Evolutionary conservation across 2,113 vertebrate genomes (phyloP).

Genomic region (Nestor notabilis): DNA sequence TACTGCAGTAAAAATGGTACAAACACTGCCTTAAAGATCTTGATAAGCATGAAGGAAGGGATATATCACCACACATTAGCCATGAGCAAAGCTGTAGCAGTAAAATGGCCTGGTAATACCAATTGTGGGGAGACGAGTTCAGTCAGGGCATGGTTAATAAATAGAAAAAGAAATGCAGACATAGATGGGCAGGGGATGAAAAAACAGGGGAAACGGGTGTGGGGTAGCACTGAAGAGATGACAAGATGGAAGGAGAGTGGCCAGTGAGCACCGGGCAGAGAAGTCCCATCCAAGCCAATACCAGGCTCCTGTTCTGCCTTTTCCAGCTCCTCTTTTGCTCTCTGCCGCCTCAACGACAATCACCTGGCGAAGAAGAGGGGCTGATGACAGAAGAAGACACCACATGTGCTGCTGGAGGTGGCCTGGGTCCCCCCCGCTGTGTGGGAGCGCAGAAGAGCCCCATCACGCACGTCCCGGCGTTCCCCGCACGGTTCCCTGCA

Average conservation of each 20-base stretch:
- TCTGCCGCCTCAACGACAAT: background rate
- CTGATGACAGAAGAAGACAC: background rate
- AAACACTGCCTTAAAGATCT: background rate
- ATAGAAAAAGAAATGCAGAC: background rate
- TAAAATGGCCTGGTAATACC: background rate
- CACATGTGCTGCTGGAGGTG: fast-evolving
- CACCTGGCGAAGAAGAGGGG: background rate
- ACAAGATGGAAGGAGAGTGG: background rate
- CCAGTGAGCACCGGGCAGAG: fast-evolving
- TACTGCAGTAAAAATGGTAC: background rate
- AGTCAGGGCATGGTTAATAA: background rate
- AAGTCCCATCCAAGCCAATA: background rate
- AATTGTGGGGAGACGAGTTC: background rate
- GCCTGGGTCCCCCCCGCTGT: fast-evolving
- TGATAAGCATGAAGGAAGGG: background rate
- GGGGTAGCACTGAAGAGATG: background rate
- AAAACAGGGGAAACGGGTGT: background rate
- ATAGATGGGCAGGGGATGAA: background rate
- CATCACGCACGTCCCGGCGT: fast-evolving
- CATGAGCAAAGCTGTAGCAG: background rate
- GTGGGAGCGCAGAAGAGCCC: background rate
- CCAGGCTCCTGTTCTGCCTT: background rate
- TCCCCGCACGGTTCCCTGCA: background rate
- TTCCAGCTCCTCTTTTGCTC: background rate
- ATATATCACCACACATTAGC: background rate